Base-by-base conservation (phyloP, 2,113 vertebrate species). In the Microcebus jonahi region DNA sequence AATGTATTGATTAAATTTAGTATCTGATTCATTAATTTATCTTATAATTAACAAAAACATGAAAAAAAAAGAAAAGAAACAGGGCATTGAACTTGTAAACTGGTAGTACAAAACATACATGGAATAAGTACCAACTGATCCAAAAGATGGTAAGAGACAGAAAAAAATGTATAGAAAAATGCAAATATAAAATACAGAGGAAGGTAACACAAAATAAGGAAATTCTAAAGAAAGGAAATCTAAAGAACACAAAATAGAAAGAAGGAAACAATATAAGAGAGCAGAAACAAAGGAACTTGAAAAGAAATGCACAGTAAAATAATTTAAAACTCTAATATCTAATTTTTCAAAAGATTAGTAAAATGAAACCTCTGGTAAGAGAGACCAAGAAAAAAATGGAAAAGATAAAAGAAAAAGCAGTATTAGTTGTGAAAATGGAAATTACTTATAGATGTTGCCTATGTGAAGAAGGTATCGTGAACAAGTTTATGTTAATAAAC, bases 261-360 rank as follows among this genome's bases (percentile, higher is more conserved):
- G 42, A 29, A 87, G 36, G 29, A 79, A 50, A 76, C 3, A 73
- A 42, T 25, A 50, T 88, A 89, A 86, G 57, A 91, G 55, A 91
- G 9, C 29, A 77, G 21, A 86, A 85, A 76, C 53, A 96, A 75
- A 85, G 12, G 14, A 92, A 95, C 1, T 77, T 90, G 36, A 57
- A 95, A 88, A 76, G 85, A 95, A 94, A 76, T 21, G 57, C 6
- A 3, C 14, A 77, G 23, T 48, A 6, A 45, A 85, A 81, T 71
- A 34, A 91, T 18, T 65, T 11, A 70, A 91, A 88, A 89, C 9
- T 7, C 0, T 20, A 79, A 21, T 90, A 76, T 50, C 23, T 90
- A 90, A 55, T 39, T 91, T 93, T 83, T 93, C n/a, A 75, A 90
- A 92, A 83, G 55, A 65, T 67, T 23, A 91, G 90, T 14, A 48